These are phyloP conservation scores for Acropternis orthonyx DNA, from an alignment of 2,797 vertebrate genomes.

Conservation along the genomic window DNA sequence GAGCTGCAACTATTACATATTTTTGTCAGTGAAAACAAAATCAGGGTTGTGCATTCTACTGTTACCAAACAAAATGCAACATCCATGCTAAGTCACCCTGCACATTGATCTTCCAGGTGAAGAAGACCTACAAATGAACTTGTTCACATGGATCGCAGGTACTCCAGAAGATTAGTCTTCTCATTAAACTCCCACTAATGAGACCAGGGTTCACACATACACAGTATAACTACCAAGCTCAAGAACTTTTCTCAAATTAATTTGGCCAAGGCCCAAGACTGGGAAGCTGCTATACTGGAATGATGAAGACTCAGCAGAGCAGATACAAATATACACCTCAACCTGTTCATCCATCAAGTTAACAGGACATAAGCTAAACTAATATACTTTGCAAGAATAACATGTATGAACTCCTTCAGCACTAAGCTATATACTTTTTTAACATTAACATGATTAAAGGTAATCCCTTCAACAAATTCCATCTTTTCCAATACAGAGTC, in stretches of 20 bases:
- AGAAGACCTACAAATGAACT: neutral
- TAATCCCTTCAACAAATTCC: neutral
- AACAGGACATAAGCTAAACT: neutral
- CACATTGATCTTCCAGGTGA: neutral
- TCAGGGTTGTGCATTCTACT: neutral
- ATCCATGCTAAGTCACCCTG: neutral
- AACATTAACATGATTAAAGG: neutral
- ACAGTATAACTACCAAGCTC: neutral
- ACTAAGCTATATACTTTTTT: neutral
- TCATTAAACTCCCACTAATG: neutral
- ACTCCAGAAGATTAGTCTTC: neutral
- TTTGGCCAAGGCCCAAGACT: neutral
- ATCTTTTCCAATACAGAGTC: neutral
- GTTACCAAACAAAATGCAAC: neutral
- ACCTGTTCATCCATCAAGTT: neutral
- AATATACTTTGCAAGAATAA: neutral
- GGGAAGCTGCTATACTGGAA: neutral
- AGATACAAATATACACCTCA: neutral
- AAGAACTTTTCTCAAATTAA: neutral
- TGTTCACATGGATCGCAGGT: neutral
- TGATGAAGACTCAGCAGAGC: neutral
- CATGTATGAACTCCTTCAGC: neutral
- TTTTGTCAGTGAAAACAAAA: neutral
- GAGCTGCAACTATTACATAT: neutral
- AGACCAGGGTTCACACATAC: neutral